Evolutionary conservation across 1,140 invertebrate genomes (phyloP).

Genomic region (Cyclargus thomasi): DNA sequence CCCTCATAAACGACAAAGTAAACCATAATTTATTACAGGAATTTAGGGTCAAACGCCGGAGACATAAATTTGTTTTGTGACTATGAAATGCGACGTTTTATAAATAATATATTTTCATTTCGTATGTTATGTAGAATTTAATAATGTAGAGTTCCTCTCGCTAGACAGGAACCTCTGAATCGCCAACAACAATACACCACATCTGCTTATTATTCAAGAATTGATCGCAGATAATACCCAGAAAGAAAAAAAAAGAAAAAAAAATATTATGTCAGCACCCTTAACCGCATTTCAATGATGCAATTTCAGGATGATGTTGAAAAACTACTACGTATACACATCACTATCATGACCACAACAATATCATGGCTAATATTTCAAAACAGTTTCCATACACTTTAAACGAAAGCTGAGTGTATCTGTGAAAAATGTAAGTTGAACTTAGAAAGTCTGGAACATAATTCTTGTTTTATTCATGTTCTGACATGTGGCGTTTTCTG

Average conservation of each 20-base stretch:
- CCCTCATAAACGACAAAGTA: conserved; percentile 74
- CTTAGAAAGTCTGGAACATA: conserved; percentile 68
- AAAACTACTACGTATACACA: too few relatives aligned
- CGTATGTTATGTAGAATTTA: too few relatives aligned
- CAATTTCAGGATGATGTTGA: too few relatives aligned
- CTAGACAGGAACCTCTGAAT: too few relatives aligned
- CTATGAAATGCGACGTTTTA: conserved; percentile 15
- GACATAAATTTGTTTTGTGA: conserved; percentile 51
- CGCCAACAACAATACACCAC: too few relatives aligned
- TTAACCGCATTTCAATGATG: too few relatives aligned
- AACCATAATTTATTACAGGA: conserved; percentile 70
- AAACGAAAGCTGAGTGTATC: conserved; percentile 45
- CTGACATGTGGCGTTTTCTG: conserved; percentile 65
- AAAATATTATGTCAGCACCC: too few relatives aligned
- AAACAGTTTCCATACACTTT: conserved; percentile 22
- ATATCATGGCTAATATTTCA: background rate
- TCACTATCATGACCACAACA: too few relatives aligned
- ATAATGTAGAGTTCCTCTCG: too few relatives aligned
- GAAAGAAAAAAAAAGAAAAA: too few relatives aligned
- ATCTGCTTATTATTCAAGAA: too few relatives aligned
- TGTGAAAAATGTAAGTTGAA: conserved; percentile 60
- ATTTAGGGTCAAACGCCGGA: conserved; percentile 64
- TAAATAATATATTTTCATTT: background rate
- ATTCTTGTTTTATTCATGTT: conserved; percentile 71
- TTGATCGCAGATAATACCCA: too few relatives aligned